Base-by-base conservation (phyloP, 2,113 vertebrate species). In the Tapirus terrestris region DNA sequence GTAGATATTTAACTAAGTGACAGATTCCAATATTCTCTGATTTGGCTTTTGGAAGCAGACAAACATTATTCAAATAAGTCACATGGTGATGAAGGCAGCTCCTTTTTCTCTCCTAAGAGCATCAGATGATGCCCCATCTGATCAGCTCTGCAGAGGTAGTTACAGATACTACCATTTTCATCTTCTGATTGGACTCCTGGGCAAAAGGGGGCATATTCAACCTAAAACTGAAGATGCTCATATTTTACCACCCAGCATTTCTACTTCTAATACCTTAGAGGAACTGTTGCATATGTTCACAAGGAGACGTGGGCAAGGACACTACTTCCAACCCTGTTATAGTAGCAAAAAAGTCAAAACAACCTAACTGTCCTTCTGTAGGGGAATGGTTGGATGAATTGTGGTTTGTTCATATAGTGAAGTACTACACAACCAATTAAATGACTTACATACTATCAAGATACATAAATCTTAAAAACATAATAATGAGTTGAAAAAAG, bases 11-110 rank as follows among this genome's bases (percentile, higher is more conserved):
- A 86, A 93, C 87, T 89, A 92, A 58, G 33, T 48, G 60, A 76
- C 29, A 12, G 68, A 84, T 89, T 94, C 53, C 75, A 79, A 79
- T 92, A 76, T 73, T 94, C 67, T 89, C 43, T 86, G 29, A 76
- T 89, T 67, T 92, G 39, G 31, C 18, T 92, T 88, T 94, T 67
- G 45, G 65, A 79, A 96, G 25, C 56, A 95, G 33, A 81, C 25
- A 85, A 86, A 81, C 5, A 82, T 48, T 65, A 91, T 67, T 87
- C 53, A 82, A 72, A 79, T 73, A 95, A 67, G 36, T 11, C n/a
- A 91, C 51, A 33, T 45, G 36, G 39, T 73, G 87, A 13, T 91
- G 33, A 93, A 60, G 25, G n/a, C 10, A 89, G 33, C 23, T 91
- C 8, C 14, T 73, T 95, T 95, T 68, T 39, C 8, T 67, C n/a